Evolutionary conservation across 92 coral and sea anemone genomes (phyloP), one percentile per base, ranked within the genome.

Genomic region (Parazoanthus swiftii): DNA sequence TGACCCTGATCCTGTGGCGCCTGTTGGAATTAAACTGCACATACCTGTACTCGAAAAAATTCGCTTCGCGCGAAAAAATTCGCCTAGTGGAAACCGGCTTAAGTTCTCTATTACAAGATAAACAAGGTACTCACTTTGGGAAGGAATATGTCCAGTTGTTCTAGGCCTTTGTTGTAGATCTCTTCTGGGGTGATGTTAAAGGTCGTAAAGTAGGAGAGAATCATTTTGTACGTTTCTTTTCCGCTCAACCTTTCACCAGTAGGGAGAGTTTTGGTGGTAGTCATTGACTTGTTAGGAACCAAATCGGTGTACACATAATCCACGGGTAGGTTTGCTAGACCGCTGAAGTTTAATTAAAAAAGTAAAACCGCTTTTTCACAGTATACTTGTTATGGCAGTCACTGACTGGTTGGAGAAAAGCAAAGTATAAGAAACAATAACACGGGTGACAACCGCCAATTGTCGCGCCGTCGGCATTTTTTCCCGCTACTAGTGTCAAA

Each of bases 241-340:
- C 99, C 99, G 48, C 79, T 56, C 85, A 96, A 26, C 58, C 9
- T 38, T 76, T 90, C 92, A 0, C 94, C 94, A 0, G 97, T 93
- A 10, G 99, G 99, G 1, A 96, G 89, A 33, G 42, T 86, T 84
- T 93, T 95, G 25, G 92, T 94, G 25, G 99, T 96, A 26, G 54
- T 89, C 42, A 76, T 83, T 36, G 90, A 88, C 76, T 48, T n/a
- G 79, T 91, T 92, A 37, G 94, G 91, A 21, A 90, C 93, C 51
- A 94, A 93, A 74, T 96, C 93, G 0, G 88, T 88, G 85, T 95
- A 96, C 74, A 96, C 94, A 76, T 82, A 93, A 79, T 93, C 94
- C 71, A 96, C 95, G 21, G 99, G 99, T 76, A 96, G 89, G 86
- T 89, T 90, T 15, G 94, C 98, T 58, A 96, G 95, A 14, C 99